phyloP scores from a whole-genome alignment of 2,113 vertebrate genomes.

The Pygoscelis adeliae region DNA sequence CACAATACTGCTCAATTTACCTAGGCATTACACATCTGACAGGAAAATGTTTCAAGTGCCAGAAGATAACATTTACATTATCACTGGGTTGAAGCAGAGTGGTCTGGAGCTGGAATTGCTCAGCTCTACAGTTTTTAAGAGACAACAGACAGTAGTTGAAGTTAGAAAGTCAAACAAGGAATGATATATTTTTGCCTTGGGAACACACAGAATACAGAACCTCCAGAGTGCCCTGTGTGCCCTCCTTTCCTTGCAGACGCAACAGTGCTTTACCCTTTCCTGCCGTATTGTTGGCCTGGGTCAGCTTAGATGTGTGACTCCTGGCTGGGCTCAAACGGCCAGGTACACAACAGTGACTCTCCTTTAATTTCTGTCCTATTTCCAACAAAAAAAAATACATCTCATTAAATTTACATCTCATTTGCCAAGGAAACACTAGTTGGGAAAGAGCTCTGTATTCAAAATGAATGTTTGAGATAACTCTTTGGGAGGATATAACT shows the following conservation, averaged over 20 bases:
- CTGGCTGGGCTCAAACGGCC: neutral
- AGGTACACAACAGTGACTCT: neutral
- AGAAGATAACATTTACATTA: neutral
- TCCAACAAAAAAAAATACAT: neutral
- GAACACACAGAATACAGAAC: slow-evolving; percentile 2
- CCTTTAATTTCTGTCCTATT: neutral
- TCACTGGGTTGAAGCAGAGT: neutral
- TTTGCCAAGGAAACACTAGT: neutral
- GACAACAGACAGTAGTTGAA: neutral
- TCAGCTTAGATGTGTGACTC: neutral
- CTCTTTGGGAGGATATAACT: neutral
- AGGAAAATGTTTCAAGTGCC: neutral
- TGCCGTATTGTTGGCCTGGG: neutral
- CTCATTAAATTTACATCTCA: neutral
- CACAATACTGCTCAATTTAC: neutral
- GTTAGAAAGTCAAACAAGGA: slow-evolving; percentile 13
- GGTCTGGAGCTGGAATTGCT: neutral
- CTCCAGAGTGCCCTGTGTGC: neutral
- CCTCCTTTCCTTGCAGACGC: neutral
- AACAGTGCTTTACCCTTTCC: neutral
- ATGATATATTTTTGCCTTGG: slow-evolving; percentile 13
- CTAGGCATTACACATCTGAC: neutral
- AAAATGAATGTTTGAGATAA: neutral
- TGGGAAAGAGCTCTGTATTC: neutral
- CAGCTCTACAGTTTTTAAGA: neutral